These are phyloP conservation scores for Benitochromis conjunctus DNA, from an alignment of 2,113 vertebrate genomes.

Conservation along the genomic window DNA sequence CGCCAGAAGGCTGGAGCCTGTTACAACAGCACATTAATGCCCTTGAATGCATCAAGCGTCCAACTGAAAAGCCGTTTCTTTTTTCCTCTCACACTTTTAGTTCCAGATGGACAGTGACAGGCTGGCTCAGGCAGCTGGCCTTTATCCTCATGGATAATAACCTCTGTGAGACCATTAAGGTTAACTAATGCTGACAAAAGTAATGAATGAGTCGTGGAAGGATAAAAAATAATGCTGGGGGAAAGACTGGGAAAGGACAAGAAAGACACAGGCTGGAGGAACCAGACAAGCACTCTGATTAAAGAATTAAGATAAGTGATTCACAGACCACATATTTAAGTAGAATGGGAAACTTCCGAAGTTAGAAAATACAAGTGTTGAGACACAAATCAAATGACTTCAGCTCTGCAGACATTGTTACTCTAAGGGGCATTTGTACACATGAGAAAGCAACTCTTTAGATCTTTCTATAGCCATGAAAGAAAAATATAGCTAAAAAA, in stretches of 20 bases:
- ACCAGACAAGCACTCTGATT: neutral
- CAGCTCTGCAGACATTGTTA: neutral
- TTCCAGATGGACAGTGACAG: constrained; percentile 27
- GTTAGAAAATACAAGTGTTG: neutral
- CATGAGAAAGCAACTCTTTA: neutral
- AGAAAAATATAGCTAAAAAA: neutral
- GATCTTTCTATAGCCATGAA: neutral
- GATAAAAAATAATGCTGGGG: neutral
- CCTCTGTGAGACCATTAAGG: neutral
- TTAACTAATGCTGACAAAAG: neutral
- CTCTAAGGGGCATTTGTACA: neutral
- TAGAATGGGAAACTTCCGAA: neutral
- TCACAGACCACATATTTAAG: neutral
- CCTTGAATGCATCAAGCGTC: neutral
- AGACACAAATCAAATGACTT: neutral
- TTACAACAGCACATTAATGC: neutral
- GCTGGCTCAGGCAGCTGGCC: constrained; percentile 9
- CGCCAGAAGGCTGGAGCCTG: neutral
- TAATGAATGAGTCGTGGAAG: neutral
- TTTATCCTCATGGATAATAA: neutral
- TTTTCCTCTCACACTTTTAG: neutral
- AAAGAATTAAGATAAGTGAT: neutral
- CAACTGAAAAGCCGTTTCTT: neutral
- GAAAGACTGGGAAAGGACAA: neutral
- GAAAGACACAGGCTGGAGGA: neutral